These are phyloP conservation scores for Amaurobius ferox DNA, from an alignment of 2,888 invertebrate species.

Conservation along the genomic window DNA sequence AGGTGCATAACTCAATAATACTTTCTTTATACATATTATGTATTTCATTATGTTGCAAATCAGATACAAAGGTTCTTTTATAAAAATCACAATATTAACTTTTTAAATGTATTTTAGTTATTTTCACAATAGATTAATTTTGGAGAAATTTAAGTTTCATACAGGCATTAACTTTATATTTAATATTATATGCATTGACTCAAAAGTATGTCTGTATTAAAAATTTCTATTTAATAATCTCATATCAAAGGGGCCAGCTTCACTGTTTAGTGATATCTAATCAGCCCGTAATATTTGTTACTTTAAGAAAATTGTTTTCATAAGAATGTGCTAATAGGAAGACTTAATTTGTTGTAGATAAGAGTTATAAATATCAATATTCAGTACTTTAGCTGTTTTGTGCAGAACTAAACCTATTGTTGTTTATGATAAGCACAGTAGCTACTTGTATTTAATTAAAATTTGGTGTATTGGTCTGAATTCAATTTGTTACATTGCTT, in stretches of 20 bases:
- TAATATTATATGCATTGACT: no score
- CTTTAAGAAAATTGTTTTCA: background rate
- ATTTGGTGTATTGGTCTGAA: background rate
- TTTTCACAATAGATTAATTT: no score
- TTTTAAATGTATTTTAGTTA: no score
- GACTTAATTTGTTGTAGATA: background rate
- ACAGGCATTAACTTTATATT: no score
- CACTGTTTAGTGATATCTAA: constrained; percentile 1
- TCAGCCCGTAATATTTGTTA: background rate
- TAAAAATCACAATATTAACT: no score
- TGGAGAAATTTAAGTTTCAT: no score
- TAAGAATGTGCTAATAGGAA: background rate
- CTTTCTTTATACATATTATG: no score
- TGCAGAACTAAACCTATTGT: background rate
- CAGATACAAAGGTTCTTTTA: no score
- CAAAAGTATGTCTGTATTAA: background rate
- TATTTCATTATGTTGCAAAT: no score
- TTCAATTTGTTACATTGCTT: constrained; percentile 10
- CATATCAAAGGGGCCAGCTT: background rate
- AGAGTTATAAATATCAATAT: background rate
- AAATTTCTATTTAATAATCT: background rate
- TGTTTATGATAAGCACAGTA: constrained; percentile 20
- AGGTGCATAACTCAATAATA: no score
- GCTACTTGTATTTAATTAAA: constrained; percentile 3
- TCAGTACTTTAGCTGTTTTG: constrained; percentile 5